Percentiles rank a stretch among this genome's conserved stretches.
phyloP scores from a whole-genome alignment of 2,797 vertebrate genomes.

The Cynopterus sphinx region DNA sequence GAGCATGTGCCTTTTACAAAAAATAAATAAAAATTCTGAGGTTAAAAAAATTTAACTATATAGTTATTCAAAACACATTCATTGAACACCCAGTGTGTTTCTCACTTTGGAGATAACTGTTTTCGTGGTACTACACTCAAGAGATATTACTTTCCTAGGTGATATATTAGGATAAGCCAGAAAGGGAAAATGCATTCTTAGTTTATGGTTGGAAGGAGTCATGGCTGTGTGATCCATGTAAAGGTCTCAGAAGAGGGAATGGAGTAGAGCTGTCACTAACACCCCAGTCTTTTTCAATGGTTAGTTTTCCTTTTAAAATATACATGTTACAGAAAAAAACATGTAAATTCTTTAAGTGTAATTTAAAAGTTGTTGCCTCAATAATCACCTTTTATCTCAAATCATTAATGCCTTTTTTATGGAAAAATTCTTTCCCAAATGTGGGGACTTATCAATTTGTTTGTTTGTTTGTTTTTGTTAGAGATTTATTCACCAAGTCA shows the following conservation, averaged over 20 bases:
- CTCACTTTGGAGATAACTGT: not conserved
- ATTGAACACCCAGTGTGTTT: not conserved
- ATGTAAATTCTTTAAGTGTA: not conserved
- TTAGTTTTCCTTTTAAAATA: not conserved
- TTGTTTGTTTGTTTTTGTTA: not conserved
- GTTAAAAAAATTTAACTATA: not conserved
- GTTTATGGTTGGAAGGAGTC: not conserved
- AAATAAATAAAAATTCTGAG: not conserved
- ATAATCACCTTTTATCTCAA: not conserved
- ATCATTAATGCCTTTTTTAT: not conserved
- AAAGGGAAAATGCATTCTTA: not conserved
- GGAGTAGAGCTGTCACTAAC: not conserved
- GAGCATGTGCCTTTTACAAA: not conserved
- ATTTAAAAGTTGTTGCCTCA: not conserved
- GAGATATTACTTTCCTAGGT: not conserved
- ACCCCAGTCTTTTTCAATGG: not conserved
- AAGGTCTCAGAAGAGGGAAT: not conserved
- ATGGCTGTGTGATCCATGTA: not conserved
- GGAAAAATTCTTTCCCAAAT: not conserved
- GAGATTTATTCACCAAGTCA: not conserved
- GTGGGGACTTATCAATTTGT: not conserved
- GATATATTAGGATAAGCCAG: not conserved
- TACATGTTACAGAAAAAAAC: not conserved
- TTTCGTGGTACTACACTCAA: not conserved
- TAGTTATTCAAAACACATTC: not conserved